Evolutionary conservation across 2,888 invertebrate genomes (phyloP).

Genomic region (Sarcophaga variegata): DNA sequence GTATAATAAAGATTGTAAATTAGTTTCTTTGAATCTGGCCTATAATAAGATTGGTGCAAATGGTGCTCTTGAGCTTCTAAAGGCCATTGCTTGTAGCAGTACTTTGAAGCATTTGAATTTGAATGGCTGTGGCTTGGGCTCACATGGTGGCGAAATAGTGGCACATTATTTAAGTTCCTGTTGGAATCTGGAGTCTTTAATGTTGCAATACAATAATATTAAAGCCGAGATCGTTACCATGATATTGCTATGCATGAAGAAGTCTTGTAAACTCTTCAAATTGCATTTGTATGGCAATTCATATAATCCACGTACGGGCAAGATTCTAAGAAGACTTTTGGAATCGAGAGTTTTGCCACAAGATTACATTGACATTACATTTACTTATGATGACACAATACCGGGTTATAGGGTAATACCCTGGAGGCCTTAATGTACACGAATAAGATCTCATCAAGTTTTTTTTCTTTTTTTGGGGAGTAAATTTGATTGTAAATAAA

Average conservation of each 20-base stretch:
- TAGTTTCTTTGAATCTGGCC: slow-evolving; percentile 74
- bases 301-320: slow-evolving; percentile 73
- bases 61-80: slow-evolving; percentile 75
- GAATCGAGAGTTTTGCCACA: slow-evolving; percentile 74
- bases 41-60: slow-evolving; percentile 76
- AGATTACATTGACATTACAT: slow-evolving; percentile 73
- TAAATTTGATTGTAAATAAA: not conserved
- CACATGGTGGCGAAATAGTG: slow-evolving; percentile 78
- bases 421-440: slow-evolving; percentile 13
- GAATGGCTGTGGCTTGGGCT: slow-evolving; percentile 75
- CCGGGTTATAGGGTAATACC: slow-evolving; percentile 76
- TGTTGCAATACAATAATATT: slow-evolving; percentile 77
- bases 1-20: slow-evolving; percentile 38
- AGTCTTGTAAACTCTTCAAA: slow-evolving; percentile 73
- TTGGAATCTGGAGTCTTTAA: slow-evolving; percentile 73
- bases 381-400: slow-evolving; percentile 74
- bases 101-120: slow-evolving; percentile 75
- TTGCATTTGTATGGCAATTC: slow-evolving; percentile 77
- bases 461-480: too few relatives aligned
- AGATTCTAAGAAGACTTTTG: slow-evolving; percentile 75
- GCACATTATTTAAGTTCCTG: slow-evolving; percentile 75
- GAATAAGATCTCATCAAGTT: not conserved
- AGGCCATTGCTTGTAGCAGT: slow-evolving; percentile 71
- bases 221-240: slow-evolving; percentile 72
- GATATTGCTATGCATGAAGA: slow-evolving; percentile 77